Conservation (phyloP, 2,113 vertebrate species). For the Myodes glareolus region DNA sequence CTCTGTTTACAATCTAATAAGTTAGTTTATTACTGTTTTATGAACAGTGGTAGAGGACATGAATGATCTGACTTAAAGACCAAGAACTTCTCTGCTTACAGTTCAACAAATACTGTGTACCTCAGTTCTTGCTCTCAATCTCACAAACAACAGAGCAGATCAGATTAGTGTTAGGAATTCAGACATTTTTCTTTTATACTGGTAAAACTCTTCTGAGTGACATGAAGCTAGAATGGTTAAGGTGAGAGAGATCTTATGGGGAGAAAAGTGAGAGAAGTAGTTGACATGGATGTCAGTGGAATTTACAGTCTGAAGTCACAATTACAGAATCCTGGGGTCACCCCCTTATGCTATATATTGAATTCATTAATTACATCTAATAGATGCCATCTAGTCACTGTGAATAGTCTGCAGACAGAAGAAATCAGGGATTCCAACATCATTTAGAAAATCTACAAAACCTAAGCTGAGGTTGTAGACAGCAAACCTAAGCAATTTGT, state of each 20-base stretch:
- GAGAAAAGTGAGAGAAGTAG: neutral
- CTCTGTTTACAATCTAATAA: neutral
- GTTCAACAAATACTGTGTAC: neutral
- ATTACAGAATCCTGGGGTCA: neutral
- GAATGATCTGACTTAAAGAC: neutral
- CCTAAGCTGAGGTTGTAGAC: neutral
- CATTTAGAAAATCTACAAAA: neutral
- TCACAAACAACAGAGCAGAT: neutral
- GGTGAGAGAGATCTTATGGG: neutral
- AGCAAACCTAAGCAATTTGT: neutral
- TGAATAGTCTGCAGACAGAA: neutral
- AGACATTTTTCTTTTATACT: neutral
- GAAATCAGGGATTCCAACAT: neutral
- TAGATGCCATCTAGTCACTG: neutral
- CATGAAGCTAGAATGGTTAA: neutral
- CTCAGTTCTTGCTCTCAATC: neutral
- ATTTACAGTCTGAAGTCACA: neutral
- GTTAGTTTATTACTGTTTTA: neutral
- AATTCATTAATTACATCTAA: neutral
- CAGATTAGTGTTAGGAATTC: neutral
- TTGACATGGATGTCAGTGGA: neutral
- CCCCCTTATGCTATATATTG: neutral
- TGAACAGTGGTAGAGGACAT: neutral
- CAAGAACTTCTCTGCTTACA: neutral
- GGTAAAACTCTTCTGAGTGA: neutral